These are phyloP conservation scores for Agelas oroides DNA, from an alignment of 37 sponge, comb jelly and placozoan genomes.

Conservation along the genomic window DNA sequence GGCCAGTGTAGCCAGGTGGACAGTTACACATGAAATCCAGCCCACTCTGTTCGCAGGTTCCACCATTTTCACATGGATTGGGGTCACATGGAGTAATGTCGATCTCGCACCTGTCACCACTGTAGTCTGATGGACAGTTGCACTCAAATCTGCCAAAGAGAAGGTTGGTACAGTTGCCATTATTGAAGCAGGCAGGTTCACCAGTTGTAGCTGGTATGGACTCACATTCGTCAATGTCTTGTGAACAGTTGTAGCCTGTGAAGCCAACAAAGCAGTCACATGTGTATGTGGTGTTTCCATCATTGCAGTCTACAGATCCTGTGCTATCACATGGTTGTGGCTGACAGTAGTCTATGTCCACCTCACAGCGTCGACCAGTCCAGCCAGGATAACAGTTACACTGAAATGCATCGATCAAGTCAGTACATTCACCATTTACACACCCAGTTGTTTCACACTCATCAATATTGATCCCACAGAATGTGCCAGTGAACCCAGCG, in stretches of 20 bases:
- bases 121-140: conserved; percentile 41
- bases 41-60: conserved; percentile 25
- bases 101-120: conserved; percentile 37
- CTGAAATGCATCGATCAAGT: conserved; percentile 18
- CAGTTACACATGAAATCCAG: conserved; percentile 47
- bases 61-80: conserved; percentile 56
- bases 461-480: conserved; percentile 70
- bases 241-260: conserved; percentile 32
- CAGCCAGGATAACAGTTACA: conserved; percentile 74
- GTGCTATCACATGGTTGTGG: conserved; percentile 27
- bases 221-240: conserved; percentile 55
- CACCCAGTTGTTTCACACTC: conserved; percentile 55
- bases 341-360: conserved; percentile 70
- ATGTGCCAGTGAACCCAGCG: conserved; percentile 65
- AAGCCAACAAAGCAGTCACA: conserved; percentile 59
- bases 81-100: conserved; percentile 36
- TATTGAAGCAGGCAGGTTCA: conserved; percentile 21
- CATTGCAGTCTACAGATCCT: conserved; percentile 11
- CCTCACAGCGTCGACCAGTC: conserved; percentile 64
- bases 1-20: conserved; percentile 37
- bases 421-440: conserved; percentile 46
- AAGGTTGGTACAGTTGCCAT: conserved; percentile 27
- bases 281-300: conserved; percentile 39
- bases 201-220: neutral
- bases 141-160: conserved; percentile 35